Base-by-base conservation (phyloP, 2,888 invertebrate genomes). In the Eupeodes latifasciatus region DNA sequence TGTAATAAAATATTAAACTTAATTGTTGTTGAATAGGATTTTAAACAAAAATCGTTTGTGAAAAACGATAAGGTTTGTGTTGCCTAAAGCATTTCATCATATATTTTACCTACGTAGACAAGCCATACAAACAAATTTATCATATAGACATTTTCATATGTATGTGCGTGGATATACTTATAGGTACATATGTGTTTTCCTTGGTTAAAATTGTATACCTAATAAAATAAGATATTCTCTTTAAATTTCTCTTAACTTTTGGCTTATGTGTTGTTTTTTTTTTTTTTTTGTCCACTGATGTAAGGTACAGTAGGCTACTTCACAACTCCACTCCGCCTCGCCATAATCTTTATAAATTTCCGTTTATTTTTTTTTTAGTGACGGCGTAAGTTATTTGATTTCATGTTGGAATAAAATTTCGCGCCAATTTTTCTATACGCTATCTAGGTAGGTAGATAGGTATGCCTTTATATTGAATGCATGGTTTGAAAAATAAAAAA, bases 381-480 rank as follows among this genome's bases (percentile, higher is more conserved):
- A 55, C 27, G 67, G 59, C 74, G 67, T 78, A 81, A 75, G 77
- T 72, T 80, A 83, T 87, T 81, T 87, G 83, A 75, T 85, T 88
- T 85, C 57, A 81, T 81, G 78, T 71, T 78, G 81, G 85, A 88
- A 85, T 85, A 75, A 78, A 78, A 85, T 88, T 88, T 88, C 85
- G 81, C 88, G 88, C 88, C 88, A 88, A 88, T 78, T 85, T 88
- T 78, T 57, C n/a, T 27, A 40, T 61, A 11, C 5, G 16, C 16
- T 14, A 51, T n/a, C n/a, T n/a, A 19, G 19, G 34, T 36, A 59
- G 4, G 4, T n/a, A 36, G 34, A 4, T 36, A 59, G 5, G 2
- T 34, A 7, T 14, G 34, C 47, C 6, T 44, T 9, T 9, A 12
- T 59, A 36, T 34, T n/a, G 59, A 59, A 59, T 36, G 14, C 19